phyloP scores from a whole-genome alignment of 1,140 invertebrate genomes.

The Zaprionus lachaisei region DNA sequence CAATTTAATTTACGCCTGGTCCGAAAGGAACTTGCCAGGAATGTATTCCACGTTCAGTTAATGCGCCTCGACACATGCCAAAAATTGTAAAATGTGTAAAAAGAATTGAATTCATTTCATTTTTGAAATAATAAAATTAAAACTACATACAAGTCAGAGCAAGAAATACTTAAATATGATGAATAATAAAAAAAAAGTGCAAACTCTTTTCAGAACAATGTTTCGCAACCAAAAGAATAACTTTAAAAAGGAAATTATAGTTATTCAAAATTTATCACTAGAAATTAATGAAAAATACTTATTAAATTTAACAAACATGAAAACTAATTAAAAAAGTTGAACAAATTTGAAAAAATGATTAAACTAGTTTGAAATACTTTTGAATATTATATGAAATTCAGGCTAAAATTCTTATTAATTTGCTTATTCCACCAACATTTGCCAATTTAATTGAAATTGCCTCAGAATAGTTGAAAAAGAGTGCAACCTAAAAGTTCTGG shows the following conservation, averaged over 20 bases:
- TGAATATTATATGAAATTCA: not conserved
- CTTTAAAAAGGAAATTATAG: not conserved
- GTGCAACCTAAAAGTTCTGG: not conserved
- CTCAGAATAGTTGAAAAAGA: not conserved
- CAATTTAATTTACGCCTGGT: constrained; percentile 45
- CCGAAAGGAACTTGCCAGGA: not conserved
- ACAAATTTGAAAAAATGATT: not conserved
- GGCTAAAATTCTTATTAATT: not conserved
- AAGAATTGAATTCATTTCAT: not conserved
- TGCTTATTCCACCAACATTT: not conserved
- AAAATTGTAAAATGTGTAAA: constrained; percentile 20
- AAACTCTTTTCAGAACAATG: not conserved
- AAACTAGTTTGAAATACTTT: not conserved
- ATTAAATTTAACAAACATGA: too few relatives aligned
- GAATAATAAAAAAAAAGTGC: not conserved
- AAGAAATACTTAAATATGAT: not conserved
- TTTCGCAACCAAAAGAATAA: not conserved
- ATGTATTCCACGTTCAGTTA: not conserved
- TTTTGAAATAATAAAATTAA: not conserved
- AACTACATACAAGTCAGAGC: not conserved
- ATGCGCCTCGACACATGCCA: not conserved
- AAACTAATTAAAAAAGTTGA: not conserved
- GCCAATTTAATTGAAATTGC: not conserved
- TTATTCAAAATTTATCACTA: not conserved
- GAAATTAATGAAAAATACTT: not conserved